These are phyloP conservation scores for Mystacornis crossleyi DNA, from an alignment of 2,113 vertebrate genomes.

Conservation along the genomic window DNA sequence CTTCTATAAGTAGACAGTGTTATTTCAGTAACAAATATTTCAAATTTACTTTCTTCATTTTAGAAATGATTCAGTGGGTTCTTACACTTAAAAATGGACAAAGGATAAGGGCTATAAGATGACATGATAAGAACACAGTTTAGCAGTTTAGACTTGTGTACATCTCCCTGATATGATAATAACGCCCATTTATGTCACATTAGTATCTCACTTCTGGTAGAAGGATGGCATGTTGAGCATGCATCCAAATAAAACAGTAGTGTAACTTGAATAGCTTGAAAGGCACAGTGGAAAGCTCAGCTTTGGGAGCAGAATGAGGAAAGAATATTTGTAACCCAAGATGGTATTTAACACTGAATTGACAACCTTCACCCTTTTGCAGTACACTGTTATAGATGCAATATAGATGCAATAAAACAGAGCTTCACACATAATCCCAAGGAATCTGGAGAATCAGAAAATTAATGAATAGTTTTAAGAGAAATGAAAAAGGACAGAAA, in stretches of 20 bases:
- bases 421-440: neutral
- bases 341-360: slow-evolving; percentile 9
- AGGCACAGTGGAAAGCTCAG: neutral
- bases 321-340: neutral
- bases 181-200: neutral
- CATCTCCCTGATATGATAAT: neutral
- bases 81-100: neutral
- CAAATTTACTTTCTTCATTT: neutral
- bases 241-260: neutral
- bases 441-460: slow-evolving; percentile 28
- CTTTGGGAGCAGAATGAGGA: neutral
- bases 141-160: neutral
- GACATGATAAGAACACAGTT: neutral
- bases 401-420: slow-evolving; percentile 41
- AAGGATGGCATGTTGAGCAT: neutral
- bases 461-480: slow-evolving; percentile 55
- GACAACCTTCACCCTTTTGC: neutral
- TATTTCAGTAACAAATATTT: neutral
- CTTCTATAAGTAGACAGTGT: neutral
- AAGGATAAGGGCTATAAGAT: neutral
- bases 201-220: neutral
- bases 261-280: neutral
- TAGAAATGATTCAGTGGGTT: neutral
- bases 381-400: neutral
- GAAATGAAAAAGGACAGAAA: slow-evolving; percentile 28